Conservation (phyloP, 2,888 invertebrate species). For the Agrypnus murinus region DNA sequence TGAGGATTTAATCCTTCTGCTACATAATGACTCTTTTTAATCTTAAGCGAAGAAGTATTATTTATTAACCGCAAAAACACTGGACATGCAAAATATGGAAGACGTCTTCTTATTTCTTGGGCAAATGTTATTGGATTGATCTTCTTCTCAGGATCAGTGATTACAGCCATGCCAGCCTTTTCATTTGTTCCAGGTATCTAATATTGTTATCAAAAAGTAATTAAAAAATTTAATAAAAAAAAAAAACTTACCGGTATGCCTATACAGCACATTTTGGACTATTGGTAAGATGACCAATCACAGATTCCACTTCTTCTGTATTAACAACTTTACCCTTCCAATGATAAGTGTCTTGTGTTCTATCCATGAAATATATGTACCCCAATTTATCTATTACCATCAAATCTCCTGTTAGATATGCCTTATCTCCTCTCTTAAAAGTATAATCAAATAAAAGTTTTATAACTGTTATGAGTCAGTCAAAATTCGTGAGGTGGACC, state of each 20-base stretch:
- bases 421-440: conserved; percentile 81
- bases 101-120: conserved; percentile 76
- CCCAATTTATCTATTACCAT: conserved; percentile 78
- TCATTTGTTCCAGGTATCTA: conserved; percentile 85
- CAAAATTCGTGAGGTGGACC: too few relatives aligned
- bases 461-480: too few relatives aligned
- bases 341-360: conserved; percentile 79
- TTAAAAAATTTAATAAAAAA: not conserved
- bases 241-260: conserved; percentile 83
- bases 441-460: not conserved
- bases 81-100: conserved; percentile 89
- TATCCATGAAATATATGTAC: conserved; percentile 78
- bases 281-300: conserved; percentile 73
- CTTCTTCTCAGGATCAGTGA: conserved; percentile 78
- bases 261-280: conserved; percentile 84
- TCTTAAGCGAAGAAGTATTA: conserved; percentile 88
- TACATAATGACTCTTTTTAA: conserved; percentile 88
- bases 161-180: conserved; percentile 92
- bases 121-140: conserved; percentile 76
- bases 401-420: conserved; percentile 72
- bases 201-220: conserved; percentile 19
- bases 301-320: conserved; percentile 79
- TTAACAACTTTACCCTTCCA: conserved; percentile 83
- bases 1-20: conserved; percentile 85
- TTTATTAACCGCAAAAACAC: conserved; percentile 85